Conservation (phyloP, 1,140 invertebrate species). For the Anoplolepis gracilipes region DNA sequence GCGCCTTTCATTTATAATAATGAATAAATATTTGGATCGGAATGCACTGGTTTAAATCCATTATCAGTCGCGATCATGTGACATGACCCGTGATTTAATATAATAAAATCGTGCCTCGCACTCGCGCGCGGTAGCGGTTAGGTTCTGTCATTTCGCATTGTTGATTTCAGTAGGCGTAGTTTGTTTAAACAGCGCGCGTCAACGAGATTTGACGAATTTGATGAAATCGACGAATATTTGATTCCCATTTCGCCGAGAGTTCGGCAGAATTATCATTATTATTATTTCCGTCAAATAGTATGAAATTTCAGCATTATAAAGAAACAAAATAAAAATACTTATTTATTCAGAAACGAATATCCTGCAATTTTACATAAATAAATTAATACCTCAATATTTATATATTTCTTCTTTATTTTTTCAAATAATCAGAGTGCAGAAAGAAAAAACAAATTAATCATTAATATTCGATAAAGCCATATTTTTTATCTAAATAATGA, state of each 20-base stretch:
- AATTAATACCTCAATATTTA: not conserved
- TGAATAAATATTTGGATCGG: conserved; percentile 50
- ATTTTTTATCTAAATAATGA: not conserved
- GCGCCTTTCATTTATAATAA: conserved; percentile 52
- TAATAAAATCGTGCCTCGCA: conserved; percentile 10
- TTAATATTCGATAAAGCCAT: not conserved
- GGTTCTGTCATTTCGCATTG: conserved; percentile 39
- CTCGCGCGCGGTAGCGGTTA: conserved; percentile 1
- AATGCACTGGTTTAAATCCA: conserved; percentile 20
- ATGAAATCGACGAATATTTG: conserved; percentile 33
- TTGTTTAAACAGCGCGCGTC: conserved; percentile 31
- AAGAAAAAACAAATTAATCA: not conserved
- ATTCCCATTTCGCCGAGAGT: conserved; percentile 5
- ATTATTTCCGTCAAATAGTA: not conserved
- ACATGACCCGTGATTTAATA: conserved; percentile 27
- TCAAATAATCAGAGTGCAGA: not conserved
- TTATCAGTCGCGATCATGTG: conserved; percentile 2
- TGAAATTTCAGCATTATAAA: conserved; percentile 2
- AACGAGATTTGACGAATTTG: conserved; percentile 17
- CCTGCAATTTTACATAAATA: not conserved
- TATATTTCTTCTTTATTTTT: not conserved
- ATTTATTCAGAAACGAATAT: not conserved
- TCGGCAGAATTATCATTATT: conserved; percentile 4
- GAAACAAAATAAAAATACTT: not conserved
- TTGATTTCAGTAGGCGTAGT: conserved; percentile 31